phyloP scores from a whole-genome alignment of 2,113 vertebrate species.

The Perca flavescens region DNA sequence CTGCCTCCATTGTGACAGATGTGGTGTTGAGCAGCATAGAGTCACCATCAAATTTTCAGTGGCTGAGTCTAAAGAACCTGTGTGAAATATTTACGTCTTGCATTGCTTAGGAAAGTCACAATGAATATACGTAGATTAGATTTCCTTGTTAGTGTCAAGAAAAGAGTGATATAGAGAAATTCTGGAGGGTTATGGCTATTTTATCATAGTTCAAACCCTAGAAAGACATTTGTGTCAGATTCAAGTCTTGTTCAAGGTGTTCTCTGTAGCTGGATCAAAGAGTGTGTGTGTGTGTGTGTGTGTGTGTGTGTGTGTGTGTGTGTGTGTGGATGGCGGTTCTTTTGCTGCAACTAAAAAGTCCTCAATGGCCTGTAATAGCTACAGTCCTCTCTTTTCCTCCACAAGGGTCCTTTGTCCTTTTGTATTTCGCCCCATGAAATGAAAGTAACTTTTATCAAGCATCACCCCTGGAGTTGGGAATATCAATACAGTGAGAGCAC shows the following conservation, averaged over 20 bases:
- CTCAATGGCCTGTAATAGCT: constrained; percentile 55
- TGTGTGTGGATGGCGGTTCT: constrained; percentile 26
- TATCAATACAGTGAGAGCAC: constrained; percentile 77
- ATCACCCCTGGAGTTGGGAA: constrained; percentile 60
- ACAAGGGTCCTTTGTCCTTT: constrained; percentile 45
- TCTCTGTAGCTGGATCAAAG: constrained; percentile 40
- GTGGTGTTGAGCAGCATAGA: neutral
- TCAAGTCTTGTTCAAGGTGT: constrained; percentile 20
- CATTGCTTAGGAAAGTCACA: neutral
- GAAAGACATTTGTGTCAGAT: constrained; percentile 26
- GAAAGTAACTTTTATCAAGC: constrained; percentile 77
- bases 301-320: too few relatives aligned
- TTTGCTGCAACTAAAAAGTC: constrained; percentile 60
- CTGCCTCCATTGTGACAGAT: neutral
- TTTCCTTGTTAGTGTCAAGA: neutral
- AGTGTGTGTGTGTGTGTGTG: neutral
- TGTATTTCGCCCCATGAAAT: constrained; percentile 70
- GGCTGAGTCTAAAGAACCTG: neutral
- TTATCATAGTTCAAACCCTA: constrained; percentile 31
- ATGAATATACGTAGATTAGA: neutral
- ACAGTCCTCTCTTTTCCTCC: constrained; percentile 30
- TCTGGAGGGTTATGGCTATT: neutral
- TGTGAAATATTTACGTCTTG: neutral
- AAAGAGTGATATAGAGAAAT: constrained; percentile 19
- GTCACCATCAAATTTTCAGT: neutral